A percentile compares a stretch with the other conserved stretches of the same genome.
These are phyloP conservation scores for Halcyon badia DNA, from an alignment of 2,797 vertebrate species.

Conservation along the genomic window DNA sequence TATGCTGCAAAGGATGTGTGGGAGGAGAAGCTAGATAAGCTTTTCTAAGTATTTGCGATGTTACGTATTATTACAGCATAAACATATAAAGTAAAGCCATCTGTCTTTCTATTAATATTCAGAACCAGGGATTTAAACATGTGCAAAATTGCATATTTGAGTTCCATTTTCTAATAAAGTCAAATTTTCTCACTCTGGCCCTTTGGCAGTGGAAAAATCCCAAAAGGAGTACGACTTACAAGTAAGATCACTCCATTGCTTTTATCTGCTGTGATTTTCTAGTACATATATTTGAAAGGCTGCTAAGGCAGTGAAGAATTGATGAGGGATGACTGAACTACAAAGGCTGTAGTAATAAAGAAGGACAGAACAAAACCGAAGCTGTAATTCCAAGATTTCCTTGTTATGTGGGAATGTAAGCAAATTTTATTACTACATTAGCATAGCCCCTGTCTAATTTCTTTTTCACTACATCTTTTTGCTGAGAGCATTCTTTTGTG, in stretches of 20 bases:
- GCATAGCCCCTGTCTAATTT: neutral
- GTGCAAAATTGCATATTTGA: neutral
- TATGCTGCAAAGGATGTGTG: neutral
- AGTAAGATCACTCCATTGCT: neutral
- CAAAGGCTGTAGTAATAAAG: neutral
- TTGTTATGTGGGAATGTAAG: neutral
- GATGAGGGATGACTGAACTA: neutral
- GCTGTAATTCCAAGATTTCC: conserved; percentile 12
- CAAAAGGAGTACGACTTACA: neutral
- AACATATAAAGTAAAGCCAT: neutral
- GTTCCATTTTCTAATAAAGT: neutral
- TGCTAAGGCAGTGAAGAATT: neutral
- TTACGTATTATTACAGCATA: neutral
- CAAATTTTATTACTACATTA: conserved; percentile 15
- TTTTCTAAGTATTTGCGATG: neutral
- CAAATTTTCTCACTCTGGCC: neutral
- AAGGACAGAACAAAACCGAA: neutral
- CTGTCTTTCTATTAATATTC: neutral
- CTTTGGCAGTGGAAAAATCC: neutral
- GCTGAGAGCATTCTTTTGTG: conserved; percentile 20
- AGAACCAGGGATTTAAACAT: neutral
- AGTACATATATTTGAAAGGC: neutral
- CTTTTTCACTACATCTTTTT: neutral
- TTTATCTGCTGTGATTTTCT: neutral
- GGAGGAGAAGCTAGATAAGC: neutral